Base-by-base conservation (phyloP, 2,797 vertebrate genomes). In the Anomalospiza imberbis region DNA sequence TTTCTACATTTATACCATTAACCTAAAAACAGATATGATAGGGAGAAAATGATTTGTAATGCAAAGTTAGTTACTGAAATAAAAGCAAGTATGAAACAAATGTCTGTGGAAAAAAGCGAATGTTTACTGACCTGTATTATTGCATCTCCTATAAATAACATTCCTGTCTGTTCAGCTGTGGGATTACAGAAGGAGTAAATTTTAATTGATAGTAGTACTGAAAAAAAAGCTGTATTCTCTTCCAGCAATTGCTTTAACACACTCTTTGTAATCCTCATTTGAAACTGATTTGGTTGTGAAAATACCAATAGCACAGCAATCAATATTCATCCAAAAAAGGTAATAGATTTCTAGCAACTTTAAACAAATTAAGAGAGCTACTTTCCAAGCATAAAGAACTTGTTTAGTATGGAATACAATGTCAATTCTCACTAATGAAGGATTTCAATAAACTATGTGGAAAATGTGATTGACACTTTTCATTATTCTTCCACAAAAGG, bases 1-100 rank as follows among this genome's bases (percentile, higher is more conserved):
- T 98, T 97, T 99, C 99, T 85, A 99, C 99, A 68, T 98, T 98
- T 93, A 99, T 99, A 93, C 99, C 99, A 91, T 99, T 99, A 96
- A 99, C 98, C 99, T 99, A 96, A 90, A 98, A 88, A 8, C 31
- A 90, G 93, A 96, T 31, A 91, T 0, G 2, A 96, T 31, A 96
- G 55, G 32, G 66, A 97, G 71, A 96, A 60, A 89, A 76, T 87
- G 0, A 95, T 91, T 95, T 77, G 36, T 31, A 95, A 83, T 31
- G 25, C 9, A 2, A 85, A 82, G 38, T 78, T 70, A 77, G 28
- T 53, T 65, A 84, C 67, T 34, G 24, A 91, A 89, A 90, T 32
- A 92, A 89, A 95, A 48, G 21, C 12, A 88, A 81, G 22, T 13
- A 75, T 38, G 28, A 93, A 93, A 77, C 36, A 93, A 84, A 88